Percentiles rank a stretch among this genome's conserved stretches.
Evolutionary conservation across 2,113 vertebrate species (phyloP).

Genomic region (Chauna torquata): DNA sequence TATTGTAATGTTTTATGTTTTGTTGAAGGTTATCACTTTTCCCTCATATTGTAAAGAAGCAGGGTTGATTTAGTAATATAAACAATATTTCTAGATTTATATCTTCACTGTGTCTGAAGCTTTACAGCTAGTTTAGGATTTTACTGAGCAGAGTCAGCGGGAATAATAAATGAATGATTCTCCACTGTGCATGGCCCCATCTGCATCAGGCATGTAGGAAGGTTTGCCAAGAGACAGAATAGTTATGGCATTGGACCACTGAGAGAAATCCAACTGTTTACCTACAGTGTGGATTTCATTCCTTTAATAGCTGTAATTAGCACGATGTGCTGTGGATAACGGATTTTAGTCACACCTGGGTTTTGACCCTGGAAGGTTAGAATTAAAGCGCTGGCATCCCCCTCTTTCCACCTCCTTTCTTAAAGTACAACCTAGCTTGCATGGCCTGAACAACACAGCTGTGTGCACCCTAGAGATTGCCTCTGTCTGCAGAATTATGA

Average conservation of each 20-base stretch:
- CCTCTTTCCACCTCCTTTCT: neutral
- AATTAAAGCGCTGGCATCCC: neutral
- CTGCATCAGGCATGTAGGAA: neutral
- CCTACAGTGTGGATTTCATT: neutral
- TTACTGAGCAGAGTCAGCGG: neutral
- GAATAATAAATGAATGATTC: neutral
- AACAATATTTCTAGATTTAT: neutral
- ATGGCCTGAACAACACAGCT: neutral
- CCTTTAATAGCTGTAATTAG: neutral
- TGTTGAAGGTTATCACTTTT: neutral
- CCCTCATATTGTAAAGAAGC: neutral
- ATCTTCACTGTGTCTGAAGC: neutral
- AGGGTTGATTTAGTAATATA: neutral
- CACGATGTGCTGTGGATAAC: neutral
- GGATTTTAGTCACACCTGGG: conserved; percentile 3
- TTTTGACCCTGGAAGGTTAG: conserved; percentile 24
- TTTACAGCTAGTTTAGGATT: neutral
- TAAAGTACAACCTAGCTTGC: rapidly evolving
- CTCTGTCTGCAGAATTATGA: neutral
- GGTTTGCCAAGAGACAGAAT: neutral
- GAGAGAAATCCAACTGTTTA: neutral
- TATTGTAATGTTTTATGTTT: neutral
- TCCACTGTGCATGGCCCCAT: neutral
- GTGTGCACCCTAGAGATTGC: neutral
- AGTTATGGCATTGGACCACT: neutral